Conservation (phyloP, 2,797 vertebrate genomes). For the Lagodon rhomboides region DNA sequence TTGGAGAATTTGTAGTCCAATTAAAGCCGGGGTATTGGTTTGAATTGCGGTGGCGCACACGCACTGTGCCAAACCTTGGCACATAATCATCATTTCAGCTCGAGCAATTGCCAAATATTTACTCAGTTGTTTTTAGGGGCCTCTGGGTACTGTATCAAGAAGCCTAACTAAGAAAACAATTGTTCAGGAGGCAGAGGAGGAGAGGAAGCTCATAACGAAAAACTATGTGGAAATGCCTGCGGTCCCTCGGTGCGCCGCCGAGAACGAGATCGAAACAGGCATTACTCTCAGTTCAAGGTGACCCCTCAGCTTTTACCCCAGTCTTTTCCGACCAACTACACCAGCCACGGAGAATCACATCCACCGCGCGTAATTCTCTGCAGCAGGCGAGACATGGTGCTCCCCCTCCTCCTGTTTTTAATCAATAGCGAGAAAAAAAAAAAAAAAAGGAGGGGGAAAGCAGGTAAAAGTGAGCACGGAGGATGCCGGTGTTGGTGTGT, state of each 20-base stretch:
- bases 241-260: constrained; percentile 33
- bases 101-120: constrained; percentile 73
- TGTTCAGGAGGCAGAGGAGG: constrained; percentile 61
- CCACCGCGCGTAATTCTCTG: constrained; percentile 57
- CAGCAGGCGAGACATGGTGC: constrained; percentile 37
- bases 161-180: constrained; percentile 71
- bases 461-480: constrained; percentile 25
- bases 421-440: constrained; percentile 66
- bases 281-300: constrained; percentile 80
- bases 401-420: constrained; percentile 59
- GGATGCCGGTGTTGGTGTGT: constrained; percentile 41
- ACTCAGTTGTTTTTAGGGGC: constrained; percentile 66
- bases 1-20: constrained; percentile 71
- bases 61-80: constrained; percentile 58
- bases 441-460: constrained; percentile 21
- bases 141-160: constrained; percentile 65
- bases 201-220: constrained; percentile 59
- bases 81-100: constrained; percentile 69
- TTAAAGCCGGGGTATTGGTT: constrained; percentile 61
- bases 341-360: constrained; percentile 74
- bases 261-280: constrained; percentile 67
- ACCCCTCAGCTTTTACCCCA: constrained; percentile 83
- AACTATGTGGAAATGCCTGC: constrained; percentile 50
- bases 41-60: constrained; percentile 53
- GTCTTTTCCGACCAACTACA: constrained; percentile 84